These are phyloP conservation scores for Calliphora vicina DNA, from an alignment of 1,140 invertebrate genomes.

Conservation along the genomic window DNA sequence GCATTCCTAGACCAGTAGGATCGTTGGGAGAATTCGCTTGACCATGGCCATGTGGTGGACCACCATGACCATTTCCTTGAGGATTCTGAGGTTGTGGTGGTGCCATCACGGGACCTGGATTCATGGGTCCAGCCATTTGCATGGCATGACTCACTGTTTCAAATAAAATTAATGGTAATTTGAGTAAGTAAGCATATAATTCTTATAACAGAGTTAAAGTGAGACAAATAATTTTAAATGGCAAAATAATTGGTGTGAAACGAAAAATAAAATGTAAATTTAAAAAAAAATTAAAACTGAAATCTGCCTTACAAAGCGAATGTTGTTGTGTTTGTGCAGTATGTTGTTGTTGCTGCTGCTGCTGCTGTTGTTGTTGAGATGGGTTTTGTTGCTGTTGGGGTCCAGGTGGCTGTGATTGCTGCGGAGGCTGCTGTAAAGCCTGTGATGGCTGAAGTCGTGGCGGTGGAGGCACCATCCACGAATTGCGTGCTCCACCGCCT, in stretches of 20 bases:
- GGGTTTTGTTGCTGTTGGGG: conserved; percentile 43
- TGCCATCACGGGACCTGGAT: conserved; percentile 54
- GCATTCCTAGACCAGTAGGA: conserved; percentile 48
- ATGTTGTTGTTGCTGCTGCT: conserved; percentile 47
- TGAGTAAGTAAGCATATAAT: neutral
- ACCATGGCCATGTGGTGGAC: conserved; percentile 38
- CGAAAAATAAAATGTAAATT: conserved; percentile 36
- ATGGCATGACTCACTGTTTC: conserved; percentile 59
- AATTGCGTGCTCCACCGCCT: conserved; percentile 50
- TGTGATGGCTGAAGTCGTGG: conserved; percentile 47
- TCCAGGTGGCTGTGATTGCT: conserved; percentile 53
- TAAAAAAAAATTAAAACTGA: conserved; percentile 58
- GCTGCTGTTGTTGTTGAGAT: conserved; percentile 38
- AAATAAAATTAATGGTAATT: conserved; percentile 15
- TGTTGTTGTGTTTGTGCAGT: conserved; percentile 63
- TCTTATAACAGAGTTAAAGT: too few species aligned
- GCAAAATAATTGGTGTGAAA: neutral
- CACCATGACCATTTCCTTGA: conserved; percentile 52
- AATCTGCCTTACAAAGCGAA: conserved; percentile 69
- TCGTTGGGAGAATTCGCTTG: conserved; percentile 55
- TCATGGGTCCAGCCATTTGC: conserved; percentile 57
- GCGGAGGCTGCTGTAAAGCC: conserved; percentile 41
- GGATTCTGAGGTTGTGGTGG: conserved; percentile 57
- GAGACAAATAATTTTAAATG: too few species aligned
- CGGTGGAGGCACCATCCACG: conserved; percentile 58